Evolutionary conservation across 2,113 vertebrate species (phyloP).

Genomic region (Hyperoodon ampullatus): DNA sequence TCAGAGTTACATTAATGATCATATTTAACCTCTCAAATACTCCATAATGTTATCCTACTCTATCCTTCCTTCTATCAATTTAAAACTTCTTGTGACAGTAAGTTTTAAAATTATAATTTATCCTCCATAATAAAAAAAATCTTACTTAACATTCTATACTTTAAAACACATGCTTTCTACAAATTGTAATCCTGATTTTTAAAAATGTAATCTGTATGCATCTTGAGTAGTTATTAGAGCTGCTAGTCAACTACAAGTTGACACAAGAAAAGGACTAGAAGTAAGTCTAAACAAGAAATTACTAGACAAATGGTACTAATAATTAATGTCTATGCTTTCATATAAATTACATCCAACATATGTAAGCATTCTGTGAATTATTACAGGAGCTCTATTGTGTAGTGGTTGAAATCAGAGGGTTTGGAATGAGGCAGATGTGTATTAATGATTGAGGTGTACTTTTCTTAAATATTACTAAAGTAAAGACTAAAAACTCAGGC

Average conservation of each 20-base stretch:
- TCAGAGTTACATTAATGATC: neutral
- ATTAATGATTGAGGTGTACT: neutral
- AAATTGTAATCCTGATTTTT: neutral
- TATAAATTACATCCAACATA: neutral
- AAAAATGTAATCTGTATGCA: neutral
- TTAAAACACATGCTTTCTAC: neutral
- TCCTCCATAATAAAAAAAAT: neutral
- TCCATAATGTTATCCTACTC: neutral
- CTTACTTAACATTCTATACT: neutral
- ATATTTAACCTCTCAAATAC: neutral
- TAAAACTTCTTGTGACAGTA: neutral
- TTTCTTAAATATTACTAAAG: neutral
- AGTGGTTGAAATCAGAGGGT: neutral
- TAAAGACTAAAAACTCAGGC: neutral
- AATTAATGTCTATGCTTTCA: neutral
- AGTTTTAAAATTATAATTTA: neutral
- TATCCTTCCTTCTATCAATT: neutral
- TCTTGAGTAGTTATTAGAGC: neutral
- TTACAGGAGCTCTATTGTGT: neutral
- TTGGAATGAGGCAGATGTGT: neutral
- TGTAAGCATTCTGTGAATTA: too few relatives aligned
- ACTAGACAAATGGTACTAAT: too few relatives aligned
- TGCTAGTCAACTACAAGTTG: neutral
- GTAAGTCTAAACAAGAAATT: neutral
- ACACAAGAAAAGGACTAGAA: neutral